Base-by-base conservation (phyloP, 2,113 vertebrate species). In the Oncorhynchus gorbuscha region DNA sequence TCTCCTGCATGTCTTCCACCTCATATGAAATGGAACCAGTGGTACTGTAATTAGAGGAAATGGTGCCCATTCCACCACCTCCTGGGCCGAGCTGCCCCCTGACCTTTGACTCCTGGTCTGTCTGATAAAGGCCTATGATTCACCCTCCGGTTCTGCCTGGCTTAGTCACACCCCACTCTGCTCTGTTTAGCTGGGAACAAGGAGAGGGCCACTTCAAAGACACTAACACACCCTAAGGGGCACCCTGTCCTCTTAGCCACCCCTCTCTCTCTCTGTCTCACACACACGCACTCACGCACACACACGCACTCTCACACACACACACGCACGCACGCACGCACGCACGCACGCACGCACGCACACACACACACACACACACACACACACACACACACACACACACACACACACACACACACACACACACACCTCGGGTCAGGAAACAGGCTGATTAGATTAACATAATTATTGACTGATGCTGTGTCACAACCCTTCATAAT, bases 101-200 rank as follows among this genome's bases (percentile, higher is more conserved):
- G 90, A 94, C 94, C 94, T 91, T 78, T 90, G 95, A 89, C 65
- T 93, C 93, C 90, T 91, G 87, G 85, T 80, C 82, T 87, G 85
- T 85, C 71, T 97, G 95, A 99, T 99, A 95, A 97, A 97, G 93
- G 90, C 87, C 86, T 89, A 87, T 88, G 72, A 82, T 49, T 67
- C 82, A 13, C 87, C 75, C 48, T 78, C 78, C 85, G 65, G 26
- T 61, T 88, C 88, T 75, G 89, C 81, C 79, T 86, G 79, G 91
- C 94, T 97, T 94, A 94, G 95, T 97, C 95, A 96, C 96, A 97
- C 94, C 85, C 86, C 76, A 83, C 87, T 89, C 82, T 76, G 83
- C 87, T 89, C 82, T 82, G 78, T 89, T 90, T 81, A 79, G 78
- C 86, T 89, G 88, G 88, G 87, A 89, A 84, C 79, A 79, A 86